phyloP scores from a whole-genome alignment of 2,888 invertebrate genomes.

The Acleris emargana region DNA sequence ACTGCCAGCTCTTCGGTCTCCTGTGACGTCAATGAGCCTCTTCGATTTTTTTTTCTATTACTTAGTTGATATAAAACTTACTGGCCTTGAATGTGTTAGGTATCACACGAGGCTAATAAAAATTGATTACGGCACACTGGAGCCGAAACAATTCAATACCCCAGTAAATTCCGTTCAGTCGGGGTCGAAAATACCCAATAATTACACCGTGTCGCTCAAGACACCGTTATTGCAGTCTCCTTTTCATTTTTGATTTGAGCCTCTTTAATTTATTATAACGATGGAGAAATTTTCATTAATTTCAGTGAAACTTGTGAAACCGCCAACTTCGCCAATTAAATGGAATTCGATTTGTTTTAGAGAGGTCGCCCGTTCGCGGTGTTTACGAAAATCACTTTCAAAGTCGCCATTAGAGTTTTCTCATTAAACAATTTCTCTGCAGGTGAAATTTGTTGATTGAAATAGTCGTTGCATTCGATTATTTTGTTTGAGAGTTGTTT shows the following conservation, averaged over 20 bases:
- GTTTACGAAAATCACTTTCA: slow-evolving; percentile 35
- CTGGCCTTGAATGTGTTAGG: no score
- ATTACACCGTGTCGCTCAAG: neutral
- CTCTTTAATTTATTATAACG: slow-evolving; percentile 34
- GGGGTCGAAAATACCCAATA: slow-evolving; percentile 18
- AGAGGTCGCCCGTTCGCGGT: slow-evolving; percentile 34
- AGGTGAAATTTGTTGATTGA: slow-evolving; percentile 29
- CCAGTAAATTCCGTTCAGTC: slow-evolving; percentile 1
- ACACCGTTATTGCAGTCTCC: slow-evolving; percentile 23
- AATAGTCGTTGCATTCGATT: slow-evolving; percentile 12
- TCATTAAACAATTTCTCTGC: slow-evolving; percentile 31
- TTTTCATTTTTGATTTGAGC: slow-evolving; percentile 37
- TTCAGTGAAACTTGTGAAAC: slow-evolving; percentile 35
- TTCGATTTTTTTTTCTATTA: no score
- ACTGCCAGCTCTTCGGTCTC: no score
- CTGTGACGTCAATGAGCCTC: no score
- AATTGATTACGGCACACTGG: no score
- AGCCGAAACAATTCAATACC: neutral
- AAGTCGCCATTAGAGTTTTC: slow-evolving; percentile 34
- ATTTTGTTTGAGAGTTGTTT: neutral
- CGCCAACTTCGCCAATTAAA: slow-evolving; percentile 38
- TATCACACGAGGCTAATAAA: no score
- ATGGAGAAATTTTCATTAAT: slow-evolving; percentile 33
- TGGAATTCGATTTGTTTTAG: slow-evolving; percentile 36
- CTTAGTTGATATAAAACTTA: no score